Percentiles rank a stretch among this genome's conserved stretches.
phyloP scores from a whole-genome alignment of 2,797 vertebrate genomes.

The Champsocephalus esox region DNA sequence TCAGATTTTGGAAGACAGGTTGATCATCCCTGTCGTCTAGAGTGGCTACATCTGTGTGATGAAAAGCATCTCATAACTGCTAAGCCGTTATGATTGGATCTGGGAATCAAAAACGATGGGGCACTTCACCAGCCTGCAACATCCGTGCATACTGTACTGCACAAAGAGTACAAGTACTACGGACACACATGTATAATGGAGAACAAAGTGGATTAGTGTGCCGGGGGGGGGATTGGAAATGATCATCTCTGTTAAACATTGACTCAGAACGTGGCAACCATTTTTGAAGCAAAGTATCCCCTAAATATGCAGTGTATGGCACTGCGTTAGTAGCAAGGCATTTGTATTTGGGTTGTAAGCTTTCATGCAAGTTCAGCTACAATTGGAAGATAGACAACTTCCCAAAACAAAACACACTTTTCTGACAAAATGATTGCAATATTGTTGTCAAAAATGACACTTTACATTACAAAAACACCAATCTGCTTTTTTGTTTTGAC shows the following conservation, averaged over 20 bases:
- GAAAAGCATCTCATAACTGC: constrained; percentile 64
- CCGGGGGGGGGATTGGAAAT: constrained; percentile 37
- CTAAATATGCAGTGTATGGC: not conserved
- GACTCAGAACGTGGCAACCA: not conserved
- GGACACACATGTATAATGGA: constrained; percentile 15
- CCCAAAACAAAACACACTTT: not conserved
- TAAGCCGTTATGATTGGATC: constrained; percentile 80
- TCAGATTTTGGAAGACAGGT: constrained; percentile 52
- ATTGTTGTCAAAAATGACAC: not conserved
- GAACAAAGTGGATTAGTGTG: constrained; percentile 51
- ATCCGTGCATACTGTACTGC: constrained; percentile 26
- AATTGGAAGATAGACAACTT: constrained; percentile 1
- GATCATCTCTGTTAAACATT: constrained; percentile 32
- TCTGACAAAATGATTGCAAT: not conserved
- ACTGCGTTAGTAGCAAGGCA: not conserved
- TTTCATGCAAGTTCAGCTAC: not conserved
- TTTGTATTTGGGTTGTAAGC: not conserved
- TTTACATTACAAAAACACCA: not conserved
- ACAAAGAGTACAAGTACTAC: constrained; percentile 23
- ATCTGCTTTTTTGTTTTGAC: constrained; percentile 32
- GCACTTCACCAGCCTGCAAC: constrained; percentile 48
- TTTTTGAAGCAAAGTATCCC: not conserved
- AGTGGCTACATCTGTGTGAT: constrained; percentile 78
- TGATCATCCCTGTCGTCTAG: constrained; percentile 52
- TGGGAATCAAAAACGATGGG: constrained; percentile 35